Evolutionary conservation across 1,140 invertebrate genomes (phyloP), one percentile per base, ranked within the genome.

Genomic region (Lasioglossum albipes): DNA sequence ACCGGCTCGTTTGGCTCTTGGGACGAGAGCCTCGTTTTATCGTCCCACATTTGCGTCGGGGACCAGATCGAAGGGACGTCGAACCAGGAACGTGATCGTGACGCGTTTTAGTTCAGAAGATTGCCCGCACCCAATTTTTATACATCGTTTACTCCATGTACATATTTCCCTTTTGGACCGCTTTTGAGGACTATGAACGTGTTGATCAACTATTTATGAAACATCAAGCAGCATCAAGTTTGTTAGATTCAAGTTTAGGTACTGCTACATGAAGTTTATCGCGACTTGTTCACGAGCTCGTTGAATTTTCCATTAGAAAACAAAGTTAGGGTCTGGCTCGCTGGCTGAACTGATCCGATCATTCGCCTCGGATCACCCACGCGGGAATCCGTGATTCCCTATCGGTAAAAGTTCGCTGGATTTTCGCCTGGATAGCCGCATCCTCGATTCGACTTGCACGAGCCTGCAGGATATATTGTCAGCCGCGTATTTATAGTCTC

Each of bases 21-120:
- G 75, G 45, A 75, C 83, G 71, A 85, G 71, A 85, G 83, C 62
- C 84, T 86, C 84, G 71, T 86, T 86, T 86, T 86, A 86, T 86
- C 84, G 84, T 85, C 71, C 84, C 84, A 85, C 84, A 86, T 85
- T 85, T 74, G 68, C 16, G 52, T 20, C 62, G 52, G 61, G 54
- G 66, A 79, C 80, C 61, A 79, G 75, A 78, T 79, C 62, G 69
- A 85, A 84, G 79, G 84, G 80, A 85, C 79, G 83, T 75, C 84
- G 80, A 86, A 85, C 84, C 84, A 79, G 84, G 84, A 82, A 86
- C 84, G 82, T 31, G 83, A 85, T 85, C 70, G 74, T 3, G 10
- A 49, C 2, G 45, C 45, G 13, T 66, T 85, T 78, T 81, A 78
- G 79, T 84, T 73, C 18, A 59, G 1, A 84, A 83, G 64, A 36